Conservation (phyloP, 2,888 invertebrate genomes). For the Polylopha cassiicola region DNA sequence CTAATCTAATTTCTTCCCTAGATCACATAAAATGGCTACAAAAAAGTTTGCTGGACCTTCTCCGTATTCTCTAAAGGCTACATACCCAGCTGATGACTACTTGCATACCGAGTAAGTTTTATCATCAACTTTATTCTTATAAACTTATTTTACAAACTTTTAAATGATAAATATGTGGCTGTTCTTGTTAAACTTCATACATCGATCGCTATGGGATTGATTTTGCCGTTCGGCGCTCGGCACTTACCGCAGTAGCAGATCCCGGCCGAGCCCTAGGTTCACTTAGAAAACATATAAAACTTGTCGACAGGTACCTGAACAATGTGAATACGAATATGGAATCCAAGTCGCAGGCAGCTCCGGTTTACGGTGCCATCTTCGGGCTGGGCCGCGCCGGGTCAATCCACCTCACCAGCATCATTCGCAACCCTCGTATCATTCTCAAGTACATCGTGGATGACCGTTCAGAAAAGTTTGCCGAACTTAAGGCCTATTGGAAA, state of each 20-base stretch:
- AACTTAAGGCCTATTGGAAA: conserved; percentile 69
- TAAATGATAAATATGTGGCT: too few relatives aligned
- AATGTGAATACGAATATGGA: conserved; percentile 47
- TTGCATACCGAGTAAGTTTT: conserved; percentile 62
- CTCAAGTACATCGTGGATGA: conserved; percentile 78
- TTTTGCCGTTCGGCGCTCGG: too few relatives aligned
- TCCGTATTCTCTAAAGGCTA: conserved; percentile 53
- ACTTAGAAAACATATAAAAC: conserved; percentile 1
- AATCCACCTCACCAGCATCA: conserved; percentile 73
- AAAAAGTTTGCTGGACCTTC: conserved; percentile 67
- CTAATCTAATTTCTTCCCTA: not conserved
- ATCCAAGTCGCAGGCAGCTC: conserved; percentile 31
- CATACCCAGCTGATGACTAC: conserved; percentile 63
- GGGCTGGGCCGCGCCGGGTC: conserved; percentile 79
- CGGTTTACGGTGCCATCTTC: conserved; percentile 72
- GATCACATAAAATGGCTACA: conserved; percentile 62
- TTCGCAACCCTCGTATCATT: conserved; percentile 62
- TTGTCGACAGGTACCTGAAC: conserved; percentile 51
- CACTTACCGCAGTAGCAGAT: too few relatives aligned
- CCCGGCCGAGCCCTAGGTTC: too few relatives aligned
- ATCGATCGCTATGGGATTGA: too few relatives aligned
- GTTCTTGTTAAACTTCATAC: too few relatives aligned
- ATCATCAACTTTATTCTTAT: too few relatives aligned
- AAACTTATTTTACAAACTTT: too few relatives aligned
- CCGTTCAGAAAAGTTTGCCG: conserved; percentile 53